phyloP scores from a whole-genome alignment of 2,113 vertebrate genomes.

The Apodemus sylvaticus region DNA sequence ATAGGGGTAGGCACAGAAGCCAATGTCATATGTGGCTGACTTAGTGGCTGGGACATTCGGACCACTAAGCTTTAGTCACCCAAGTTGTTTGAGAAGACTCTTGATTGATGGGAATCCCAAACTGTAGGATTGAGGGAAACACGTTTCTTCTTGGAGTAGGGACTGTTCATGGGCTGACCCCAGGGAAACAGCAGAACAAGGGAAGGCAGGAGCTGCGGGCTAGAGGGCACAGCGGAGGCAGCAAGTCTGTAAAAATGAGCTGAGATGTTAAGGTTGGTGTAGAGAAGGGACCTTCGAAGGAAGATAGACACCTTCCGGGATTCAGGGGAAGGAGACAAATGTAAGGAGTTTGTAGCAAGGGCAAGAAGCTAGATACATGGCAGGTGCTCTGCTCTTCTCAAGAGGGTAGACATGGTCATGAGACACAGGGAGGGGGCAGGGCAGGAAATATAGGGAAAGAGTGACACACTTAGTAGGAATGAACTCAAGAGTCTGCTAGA shows the following conservation, averaged over 20 bases:
- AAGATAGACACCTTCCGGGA: neutral
- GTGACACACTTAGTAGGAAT: neutral
- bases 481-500: neutral
- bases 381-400: neutral
- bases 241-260: constrained; percentile 30
- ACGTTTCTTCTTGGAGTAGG: neutral
- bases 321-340: neutral
- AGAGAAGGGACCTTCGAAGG: neutral
- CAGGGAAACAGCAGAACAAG: neutral
- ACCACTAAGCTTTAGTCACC: no score
- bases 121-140: neutral
- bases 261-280: neutral
- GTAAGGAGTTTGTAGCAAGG: neutral
- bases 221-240: neutral
- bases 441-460: neutral
- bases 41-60: neutral
- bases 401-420: neutral
- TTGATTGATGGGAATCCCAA: neutral
- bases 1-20: neutral
- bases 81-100: neutral
- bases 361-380: neutral
- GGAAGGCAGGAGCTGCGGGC: neutral
- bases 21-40: neutral
- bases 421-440: neutral
- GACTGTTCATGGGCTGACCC: neutral